Evolutionary conservation across 53 echinoderm and acorn worm species (phyloP), one percentile per base, ranked within the genome.

Genomic region (Paelopatides confundens): DNA sequence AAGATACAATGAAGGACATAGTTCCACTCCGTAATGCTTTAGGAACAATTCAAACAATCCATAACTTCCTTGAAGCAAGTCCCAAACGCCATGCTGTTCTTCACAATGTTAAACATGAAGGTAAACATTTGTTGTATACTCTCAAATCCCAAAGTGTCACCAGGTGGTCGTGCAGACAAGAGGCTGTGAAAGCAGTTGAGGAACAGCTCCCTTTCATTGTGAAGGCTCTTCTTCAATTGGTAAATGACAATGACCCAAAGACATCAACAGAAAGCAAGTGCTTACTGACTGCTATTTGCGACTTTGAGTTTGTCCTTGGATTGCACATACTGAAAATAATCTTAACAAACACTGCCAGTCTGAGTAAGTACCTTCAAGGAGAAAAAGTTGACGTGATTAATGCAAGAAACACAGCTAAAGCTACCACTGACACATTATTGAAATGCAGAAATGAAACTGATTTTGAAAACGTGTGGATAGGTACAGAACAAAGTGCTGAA

Each of bases 61-160:
- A 63, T 12, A 82, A 82, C 62, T 52, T 82, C 62, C 54, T 82
- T 32, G 82, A 82, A 33, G 37, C 37, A 26, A 76, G 76, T 82
- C 82, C 82, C 34, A 62, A 82, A 63, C 82, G 64, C 33, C 54
- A 82, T 82, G 35, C 13, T 62, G 58, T 82, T 39, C 31, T 82
- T 38, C 58, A 7, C 62, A 62, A 82, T 62, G 62, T 58, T 58
- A 10, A 82, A 54, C 33, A 58, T 82, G 58, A 30, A 31, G 63
- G 26, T 35, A 62, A 82, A 62, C 58, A 53, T 2, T 8, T 58
- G 7, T 26, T 82, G 11, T 31, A 62, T 31, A 58, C 54, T 82
- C 82, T 14, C 1, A 38, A 40, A 40, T 40, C 40, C 6, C 24
- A 53, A 62, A 82, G 82, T 82, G 82, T 82, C 58, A 62, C 82